Percentiles rank a stretch among this genome's conserved stretches.
These are phyloP conservation scores for Rhagoletis zephyria DNA, from an alignment of 1,140 invertebrate species.

Conservation along the genomic window DNA sequence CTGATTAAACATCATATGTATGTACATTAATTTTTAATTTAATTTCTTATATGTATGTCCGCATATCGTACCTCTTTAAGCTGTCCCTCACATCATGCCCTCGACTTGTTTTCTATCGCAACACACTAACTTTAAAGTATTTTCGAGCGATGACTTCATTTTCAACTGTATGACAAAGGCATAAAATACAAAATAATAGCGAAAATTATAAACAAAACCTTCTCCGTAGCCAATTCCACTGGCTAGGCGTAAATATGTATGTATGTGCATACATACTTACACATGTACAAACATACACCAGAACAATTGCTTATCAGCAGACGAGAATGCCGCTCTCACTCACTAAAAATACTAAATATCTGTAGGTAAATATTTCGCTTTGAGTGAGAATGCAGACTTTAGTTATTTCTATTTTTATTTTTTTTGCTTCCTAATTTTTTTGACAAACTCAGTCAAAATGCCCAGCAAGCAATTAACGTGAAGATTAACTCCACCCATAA, in stretches of 20 bases:
- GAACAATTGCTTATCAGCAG: slow-evolving; percentile 22
- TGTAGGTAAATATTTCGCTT: not conserved
- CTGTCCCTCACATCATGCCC: not conserved
- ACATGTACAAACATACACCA: not conserved
- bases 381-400: not conserved
- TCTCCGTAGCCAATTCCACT: not conserved
- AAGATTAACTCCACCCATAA: no score
- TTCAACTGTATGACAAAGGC: not conserved
- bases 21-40: no score
- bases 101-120: not conserved
- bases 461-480: no score
- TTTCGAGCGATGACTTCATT: slow-evolving; percentile 46
- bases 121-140: slow-evolving; percentile 11
- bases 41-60: no score
- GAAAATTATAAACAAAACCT: slow-evolving; percentile 3
- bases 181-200: slow-evolving; percentile 21
- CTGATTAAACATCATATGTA: no score
- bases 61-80: not conserved
- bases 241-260: not conserved
- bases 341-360: not conserved
- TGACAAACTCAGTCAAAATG: no score
- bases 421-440: no score
- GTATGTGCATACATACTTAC: not conserved
- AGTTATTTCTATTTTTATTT: no score
- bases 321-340: not conserved